These are phyloP conservation scores for Cynopterus brachyotis DNA, from an alignment of 2,113 vertebrate species.

Conservation along the genomic window DNA sequence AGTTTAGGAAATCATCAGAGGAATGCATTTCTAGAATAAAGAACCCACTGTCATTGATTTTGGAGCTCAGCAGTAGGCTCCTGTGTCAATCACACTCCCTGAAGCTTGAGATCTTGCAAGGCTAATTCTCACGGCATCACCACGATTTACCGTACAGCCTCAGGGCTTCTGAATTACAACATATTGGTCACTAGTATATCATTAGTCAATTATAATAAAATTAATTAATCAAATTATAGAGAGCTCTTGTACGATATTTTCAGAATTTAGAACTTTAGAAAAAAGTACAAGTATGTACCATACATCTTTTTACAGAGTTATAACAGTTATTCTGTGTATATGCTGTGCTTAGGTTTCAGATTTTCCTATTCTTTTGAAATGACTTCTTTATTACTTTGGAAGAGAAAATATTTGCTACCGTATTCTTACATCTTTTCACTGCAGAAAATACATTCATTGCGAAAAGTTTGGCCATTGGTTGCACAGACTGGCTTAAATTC, in stretches of 20 bases:
- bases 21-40: neutral
- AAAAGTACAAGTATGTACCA: neutral
- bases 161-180: neutral
- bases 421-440: neutral
- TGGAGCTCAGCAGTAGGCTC: neutral
- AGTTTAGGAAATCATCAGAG: neutral
- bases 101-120: neutral
- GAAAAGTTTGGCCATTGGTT: neutral
- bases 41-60: neutral
- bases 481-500: neutral
- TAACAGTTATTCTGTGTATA: neutral
- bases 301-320: neutral
- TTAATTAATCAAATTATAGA: neutral
- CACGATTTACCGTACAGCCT: neutral
- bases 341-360: neutral
- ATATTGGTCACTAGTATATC: neutral
- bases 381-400: neutral
- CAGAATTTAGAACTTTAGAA: neutral
- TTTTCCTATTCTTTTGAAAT: neutral
- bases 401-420: neutral
- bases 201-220: neutral
- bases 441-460: neutral
- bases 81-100: neutral
- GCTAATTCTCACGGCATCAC: neutral
- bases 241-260: neutral